A percentile compares a stretch with the other conserved stretches of the same genome.
Conservation (phyloP, 2,797 vertebrate species). For the Schizothorax lantsangensis region DNA sequence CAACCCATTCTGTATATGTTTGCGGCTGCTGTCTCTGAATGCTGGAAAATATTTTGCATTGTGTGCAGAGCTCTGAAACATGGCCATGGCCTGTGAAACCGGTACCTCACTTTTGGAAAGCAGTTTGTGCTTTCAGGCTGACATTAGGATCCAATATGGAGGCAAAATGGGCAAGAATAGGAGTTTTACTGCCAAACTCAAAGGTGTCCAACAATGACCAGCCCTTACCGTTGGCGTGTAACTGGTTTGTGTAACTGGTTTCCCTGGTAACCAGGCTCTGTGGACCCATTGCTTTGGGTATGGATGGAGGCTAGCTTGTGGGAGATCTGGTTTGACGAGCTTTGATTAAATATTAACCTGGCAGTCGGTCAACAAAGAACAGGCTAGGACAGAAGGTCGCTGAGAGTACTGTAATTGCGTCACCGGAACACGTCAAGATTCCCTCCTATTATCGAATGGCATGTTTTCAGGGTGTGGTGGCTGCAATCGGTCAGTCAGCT, state of each 20-base stretch:
- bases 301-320: conserved; percentile 18
- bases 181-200: not conserved
- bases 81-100: not conserved
- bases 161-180: not conserved
- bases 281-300: conserved; percentile 12
- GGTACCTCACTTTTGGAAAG: conserved; percentile 19
- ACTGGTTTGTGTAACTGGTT: conserved; percentile 9
- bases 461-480: conserved; percentile 50
- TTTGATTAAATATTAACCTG: conserved; percentile 60
- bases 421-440: conserved; percentile 47
- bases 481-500: conserved; percentile 16
- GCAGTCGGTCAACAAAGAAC: conserved; percentile 51
- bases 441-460: conserved; percentile 14
- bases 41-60: conserved; percentile 1
- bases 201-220: conserved; percentile 14
- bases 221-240: not conserved
- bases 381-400: conserved; percentile 33
- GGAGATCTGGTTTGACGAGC: conserved; percentile 50
- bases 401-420: conserved; percentile 37
- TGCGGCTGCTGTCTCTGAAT: conserved; percentile 1
- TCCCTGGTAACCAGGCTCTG: conserved; percentile 17
- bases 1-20: conserved; percentile 25
- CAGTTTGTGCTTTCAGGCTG: not conserved
- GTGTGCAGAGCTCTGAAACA: conserved; percentile 6
- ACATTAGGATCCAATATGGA: not conserved